These are phyloP conservation scores for Diaperis boleti DNA, from an alignment of 2,888 invertebrate genomes.

Conservation along the genomic window DNA sequence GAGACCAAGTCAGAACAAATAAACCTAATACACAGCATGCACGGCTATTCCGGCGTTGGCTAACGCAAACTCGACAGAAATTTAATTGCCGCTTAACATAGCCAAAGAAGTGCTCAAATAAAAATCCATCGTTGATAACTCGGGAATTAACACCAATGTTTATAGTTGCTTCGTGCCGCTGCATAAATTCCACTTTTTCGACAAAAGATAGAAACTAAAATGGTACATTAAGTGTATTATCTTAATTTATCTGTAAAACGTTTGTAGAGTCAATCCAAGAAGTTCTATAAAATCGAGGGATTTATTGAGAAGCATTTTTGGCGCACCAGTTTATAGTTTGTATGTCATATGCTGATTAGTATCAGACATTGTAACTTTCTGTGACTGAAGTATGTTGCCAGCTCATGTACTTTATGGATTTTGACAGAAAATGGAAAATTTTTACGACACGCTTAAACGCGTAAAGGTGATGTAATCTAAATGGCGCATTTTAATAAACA, in stretches of 20 bases:
- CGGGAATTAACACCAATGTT: constrained; percentile 19
- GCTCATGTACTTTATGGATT: not conserved
- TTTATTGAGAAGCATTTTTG: not conserved
- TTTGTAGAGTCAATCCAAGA: not conserved
- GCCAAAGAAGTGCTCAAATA: constrained; percentile 27
- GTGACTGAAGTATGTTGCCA: not conserved
- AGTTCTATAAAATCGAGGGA: not conserved
- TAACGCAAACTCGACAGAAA: constrained; percentile 40
- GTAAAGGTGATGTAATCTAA: not conserved
- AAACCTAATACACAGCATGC: constrained; percentile 41
- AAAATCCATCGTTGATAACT: constrained; percentile 25
- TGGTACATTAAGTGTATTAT: not conserved
- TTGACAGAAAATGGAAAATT: not conserved
- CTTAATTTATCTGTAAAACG: not conserved
- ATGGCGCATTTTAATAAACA: not conserved
- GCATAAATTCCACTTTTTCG: constrained; percentile 4
- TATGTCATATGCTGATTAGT: constrained; percentile 4
- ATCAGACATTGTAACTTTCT: constrained; percentile 1
- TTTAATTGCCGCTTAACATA: constrained; percentile 40
- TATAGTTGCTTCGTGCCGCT: constrained; percentile 11
- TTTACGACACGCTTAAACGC: not conserved
- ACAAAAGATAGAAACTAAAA: not conserved
- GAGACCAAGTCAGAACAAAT: constrained; percentile 38
- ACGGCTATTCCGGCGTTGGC: constrained; percentile 31
- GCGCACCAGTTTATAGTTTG: not conserved